Evolutionary conservation across 2,797 vertebrate genomes (phyloP), one percentile per base, ranked within the genome.

Genomic region (Enteromius unitaeniatus): DNA sequence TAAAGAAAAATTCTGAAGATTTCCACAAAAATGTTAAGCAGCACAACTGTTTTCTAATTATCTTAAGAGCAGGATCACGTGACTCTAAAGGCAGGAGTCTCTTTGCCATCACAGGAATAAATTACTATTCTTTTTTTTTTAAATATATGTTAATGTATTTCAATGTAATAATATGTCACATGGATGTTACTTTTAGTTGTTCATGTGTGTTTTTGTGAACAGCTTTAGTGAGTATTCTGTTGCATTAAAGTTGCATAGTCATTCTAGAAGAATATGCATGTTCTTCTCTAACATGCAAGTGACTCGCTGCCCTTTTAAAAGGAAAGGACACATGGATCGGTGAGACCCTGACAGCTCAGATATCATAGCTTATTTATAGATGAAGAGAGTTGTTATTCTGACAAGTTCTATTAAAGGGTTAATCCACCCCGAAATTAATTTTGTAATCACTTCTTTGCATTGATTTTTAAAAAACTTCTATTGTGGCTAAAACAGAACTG

Each of bases 251-350:
- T 21, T 70, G 49, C 65, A 70, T 13, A 69, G 65, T 69, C 65
- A 80, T 80, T 58, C 65, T 80, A 14, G 31, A 58, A 72, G 67
- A 34, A 9, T 40, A 40, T 31, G 62, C 19, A 40, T 65, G 31
- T 9, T 31, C 31, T 65, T 75, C 31, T 28, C 45, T 53, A 17
- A 60, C 55, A 67, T 76, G 72, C 58, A 67, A 67, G 45, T 67
- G 81, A 51, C 31, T 53, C 53, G 47, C 47, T 82, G 72, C 58
- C 81, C 31, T 76, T 82, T 82, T 53, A 10, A 82, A 64, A 2
- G 21, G 13, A 26, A 60, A 68, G 45, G 62, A 75, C 72, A 42
- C 60, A 55, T 76, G 72, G 34, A 68, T 76, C 47, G 68, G 60
- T 68, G 58, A 76, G 34, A 37, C 72, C 23, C 45, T 76, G 31